Evolutionary conservation across 1,140 invertebrate genomes (phyloP).

Genomic region (Rhagoletis zephyria): DNA sequence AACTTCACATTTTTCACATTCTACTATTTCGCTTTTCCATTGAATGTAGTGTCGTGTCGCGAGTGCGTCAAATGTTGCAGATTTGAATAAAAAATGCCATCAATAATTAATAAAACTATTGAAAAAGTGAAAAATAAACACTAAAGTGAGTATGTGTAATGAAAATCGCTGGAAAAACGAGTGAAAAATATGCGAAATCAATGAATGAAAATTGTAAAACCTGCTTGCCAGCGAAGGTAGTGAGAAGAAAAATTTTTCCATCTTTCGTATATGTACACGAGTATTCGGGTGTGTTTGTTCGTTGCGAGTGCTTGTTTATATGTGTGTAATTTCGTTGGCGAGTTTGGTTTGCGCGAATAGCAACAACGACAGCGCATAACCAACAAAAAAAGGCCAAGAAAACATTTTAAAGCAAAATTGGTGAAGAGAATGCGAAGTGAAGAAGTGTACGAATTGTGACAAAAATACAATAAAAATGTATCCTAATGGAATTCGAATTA

Average conservation of each 20-base stretch:
- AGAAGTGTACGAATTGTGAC: not conserved
- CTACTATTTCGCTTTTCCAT: conserved; percentile 22
- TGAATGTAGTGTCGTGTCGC: not conserved
- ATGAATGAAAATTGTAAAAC: conserved; percentile 52
- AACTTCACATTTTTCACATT: conserved; percentile 37
- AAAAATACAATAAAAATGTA: not conserved
- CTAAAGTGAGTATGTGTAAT: not conserved
- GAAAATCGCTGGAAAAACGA: not conserved
- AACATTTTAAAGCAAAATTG: not conserved
- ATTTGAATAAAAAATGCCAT: conserved; percentile 20
- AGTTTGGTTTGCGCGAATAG: conserved; percentile 16
- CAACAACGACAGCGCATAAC: conserved; percentile 20
- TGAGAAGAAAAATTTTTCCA: conserved; percentile 49
- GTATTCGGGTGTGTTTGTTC: conserved; percentile 37
- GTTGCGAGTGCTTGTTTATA: not conserved
- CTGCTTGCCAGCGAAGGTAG: conserved; percentile 51
- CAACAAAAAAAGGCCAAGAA: conserved; percentile 12
- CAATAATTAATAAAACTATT: conserved; percentile 45
- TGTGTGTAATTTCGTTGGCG: conserved; percentile 23
- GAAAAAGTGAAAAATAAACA: conserved; percentile 45
- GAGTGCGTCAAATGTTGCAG: not conserved
- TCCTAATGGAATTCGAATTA: not conserved
- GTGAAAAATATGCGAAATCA: not conserved
- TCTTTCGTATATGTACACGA: conserved; percentile 37
- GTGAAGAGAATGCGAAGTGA: not conserved